Conservation (phyloP, 2,797 vertebrate species). For the Rhynchonycteris naso region DNA sequence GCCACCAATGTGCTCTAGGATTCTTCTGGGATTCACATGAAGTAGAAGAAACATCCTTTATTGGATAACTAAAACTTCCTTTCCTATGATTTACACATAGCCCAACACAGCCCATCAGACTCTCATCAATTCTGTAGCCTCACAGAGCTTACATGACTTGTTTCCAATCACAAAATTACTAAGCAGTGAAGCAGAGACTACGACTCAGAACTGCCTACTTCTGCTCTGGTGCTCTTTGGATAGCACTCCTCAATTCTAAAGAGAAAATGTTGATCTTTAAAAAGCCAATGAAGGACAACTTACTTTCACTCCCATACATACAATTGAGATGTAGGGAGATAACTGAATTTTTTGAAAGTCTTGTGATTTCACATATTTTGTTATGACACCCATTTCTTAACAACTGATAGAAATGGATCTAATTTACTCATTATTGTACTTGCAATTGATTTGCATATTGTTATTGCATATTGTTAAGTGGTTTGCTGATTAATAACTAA, state of each 20-base stretch:
- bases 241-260: neutral
- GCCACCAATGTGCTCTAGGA: neutral
- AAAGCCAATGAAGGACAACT: neutral
- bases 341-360: conserved; percentile 14
- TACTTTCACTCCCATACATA: neutral
- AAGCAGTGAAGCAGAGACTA: conserved; percentile 15
- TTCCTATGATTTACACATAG: neutral
- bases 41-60: neutral
- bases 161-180: conserved; percentile 32
- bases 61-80: neutral
- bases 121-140: neutral
- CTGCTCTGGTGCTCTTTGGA: conserved; percentile 22
- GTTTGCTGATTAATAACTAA: conserved; percentile 59
- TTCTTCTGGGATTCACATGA: neutral
- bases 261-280: conserved; percentile 35
- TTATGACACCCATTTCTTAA: conserved; percentile 33
- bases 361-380: conserved; percentile 48
- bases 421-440: conserved; percentile 69
- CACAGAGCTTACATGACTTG: neutral
- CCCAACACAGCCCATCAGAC: neutral
- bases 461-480: conserved; percentile 58
- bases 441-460: conserved; percentile 60
- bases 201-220: neutral
- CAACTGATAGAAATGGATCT: conserved; percentile 43
- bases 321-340: neutral